Conservation (phyloP, 2,888 invertebrate species). For the Hecatera dysodea region DNA sequence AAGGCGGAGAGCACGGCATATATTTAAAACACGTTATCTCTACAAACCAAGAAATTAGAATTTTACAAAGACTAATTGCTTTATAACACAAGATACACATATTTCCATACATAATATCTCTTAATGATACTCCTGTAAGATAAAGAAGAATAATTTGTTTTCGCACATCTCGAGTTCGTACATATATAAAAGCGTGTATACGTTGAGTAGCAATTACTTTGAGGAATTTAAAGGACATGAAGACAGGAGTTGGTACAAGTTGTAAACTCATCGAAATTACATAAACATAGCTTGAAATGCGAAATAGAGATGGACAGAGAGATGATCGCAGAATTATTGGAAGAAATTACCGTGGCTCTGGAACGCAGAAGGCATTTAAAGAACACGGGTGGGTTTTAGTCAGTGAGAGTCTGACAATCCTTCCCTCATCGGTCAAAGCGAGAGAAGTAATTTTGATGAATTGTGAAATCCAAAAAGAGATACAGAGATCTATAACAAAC, state of each 20-base stretch:
- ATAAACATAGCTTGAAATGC: not conserved
- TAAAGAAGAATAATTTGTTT: slow-evolving; percentile 20
- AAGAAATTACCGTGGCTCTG: too few relatives aligned
- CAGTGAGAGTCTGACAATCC: too few relatives aligned
- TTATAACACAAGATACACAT: not conserved
- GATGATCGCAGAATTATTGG: too few relatives aligned
- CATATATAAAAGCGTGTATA: slow-evolving; percentile 1
- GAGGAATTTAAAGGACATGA: slow-evolving; percentile 35
- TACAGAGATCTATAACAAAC: too few relatives aligned
- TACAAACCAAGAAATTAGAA: not conserved
- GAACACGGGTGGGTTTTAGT: too few relatives aligned
- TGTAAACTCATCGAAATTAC: not conserved
- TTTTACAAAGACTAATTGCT: not conserved
- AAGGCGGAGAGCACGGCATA: too few relatives aligned
- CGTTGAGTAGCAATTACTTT: slow-evolving; percentile 41
- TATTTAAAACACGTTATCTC: too few relatives aligned
- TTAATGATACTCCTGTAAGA: not conserved
- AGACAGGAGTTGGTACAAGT: slow-evolving; percentile 8
- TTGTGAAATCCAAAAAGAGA: too few relatives aligned
- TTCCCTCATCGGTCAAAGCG: too few relatives aligned
- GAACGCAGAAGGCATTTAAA: too few relatives aligned
- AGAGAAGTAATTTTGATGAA: too few relatives aligned
- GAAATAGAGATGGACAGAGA: too few relatives aligned
- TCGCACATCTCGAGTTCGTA: not conserved
- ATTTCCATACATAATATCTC: not conserved